Conservation (phyloP, 2,797 vertebrate genomes). For the Brachyrhaphis roseni region DNA sequence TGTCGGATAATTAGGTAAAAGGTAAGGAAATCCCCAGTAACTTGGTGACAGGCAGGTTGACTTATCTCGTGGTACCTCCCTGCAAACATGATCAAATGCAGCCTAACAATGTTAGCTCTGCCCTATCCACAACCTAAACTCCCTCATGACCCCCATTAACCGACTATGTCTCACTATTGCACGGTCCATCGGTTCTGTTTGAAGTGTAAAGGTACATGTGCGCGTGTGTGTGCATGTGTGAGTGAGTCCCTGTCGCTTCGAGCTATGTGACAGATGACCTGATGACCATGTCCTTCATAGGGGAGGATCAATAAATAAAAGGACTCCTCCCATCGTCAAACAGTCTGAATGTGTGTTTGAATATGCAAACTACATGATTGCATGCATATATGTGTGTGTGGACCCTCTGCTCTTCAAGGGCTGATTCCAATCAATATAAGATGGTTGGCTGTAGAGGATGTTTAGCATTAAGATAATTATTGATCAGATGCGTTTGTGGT, state of each 20-base stretch:
- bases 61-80: conserved; percentile 55
- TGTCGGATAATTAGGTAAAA: conserved; percentile 26
- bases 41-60: conserved; percentile 37
- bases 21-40: conserved; percentile 40
- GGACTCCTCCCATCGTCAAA: conserved; percentile 59
- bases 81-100: conserved; percentile 64
- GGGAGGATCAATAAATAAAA: conserved; percentile 69
- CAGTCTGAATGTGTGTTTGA: conserved; percentile 39
- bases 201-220: conserved; percentile 57
- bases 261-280: conserved; percentile 69
- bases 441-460: conserved; percentile 18
- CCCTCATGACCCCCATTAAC: conserved; percentile 70
- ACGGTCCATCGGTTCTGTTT: conserved; percentile 59
- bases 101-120: conserved; percentile 60
- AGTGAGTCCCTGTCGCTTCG: conserved; percentile 53
- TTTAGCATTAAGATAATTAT: conserved; percentile 77
- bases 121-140: conserved; percentile 60
- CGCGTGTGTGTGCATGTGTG: conserved; percentile 30
- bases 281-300: conserved; percentile 71
- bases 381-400: background rate
- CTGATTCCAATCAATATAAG: conserved; percentile 57
- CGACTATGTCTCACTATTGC: conserved; percentile 42
- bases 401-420: conserved; percentile 23
- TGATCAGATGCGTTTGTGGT: conserved; percentile 58
- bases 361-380: conserved; percentile 2